phyloP scores from a whole-genome alignment of 1,140 invertebrate genomes.

The Drosophila pectinifera region DNA sequence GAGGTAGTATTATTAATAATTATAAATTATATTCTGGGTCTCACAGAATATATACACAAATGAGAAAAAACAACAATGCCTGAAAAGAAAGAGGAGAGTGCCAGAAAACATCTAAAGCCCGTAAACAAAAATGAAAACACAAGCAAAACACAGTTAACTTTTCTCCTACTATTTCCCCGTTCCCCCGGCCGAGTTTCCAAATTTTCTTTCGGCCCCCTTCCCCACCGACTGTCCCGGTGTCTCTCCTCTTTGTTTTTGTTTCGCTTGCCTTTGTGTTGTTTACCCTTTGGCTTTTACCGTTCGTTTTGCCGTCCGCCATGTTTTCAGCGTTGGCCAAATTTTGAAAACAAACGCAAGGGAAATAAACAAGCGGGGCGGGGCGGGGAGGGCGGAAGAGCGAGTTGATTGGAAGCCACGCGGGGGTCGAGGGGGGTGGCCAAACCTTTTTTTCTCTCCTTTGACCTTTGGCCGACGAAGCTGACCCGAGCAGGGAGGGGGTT shows the following conservation, averaged over 20 bases:
- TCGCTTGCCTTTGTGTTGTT: constrained; percentile 57
- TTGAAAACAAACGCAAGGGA: constrained; percentile 74
- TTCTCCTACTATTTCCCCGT: neutral
- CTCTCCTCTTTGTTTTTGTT: constrained; percentile 52
- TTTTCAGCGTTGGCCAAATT: constrained; percentile 70
- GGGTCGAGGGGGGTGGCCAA: constrained; percentile 30
- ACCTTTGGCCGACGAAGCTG: constrained; percentile 60
- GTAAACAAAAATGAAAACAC: constrained; percentile 67
- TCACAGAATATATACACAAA: neutral
- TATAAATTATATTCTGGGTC: neutral
- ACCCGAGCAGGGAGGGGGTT: constrained; percentile 14
- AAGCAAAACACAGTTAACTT: constrained; percentile 34
- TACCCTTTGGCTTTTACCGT: constrained; percentile 79
- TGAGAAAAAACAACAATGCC: constrained; percentile 12
- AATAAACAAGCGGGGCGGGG: constrained; percentile 49
- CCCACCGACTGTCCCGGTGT: constrained; percentile 22
- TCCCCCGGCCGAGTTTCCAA: constrained; percentile 1
- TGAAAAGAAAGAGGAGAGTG: constrained; percentile 8
- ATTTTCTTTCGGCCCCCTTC: neutral
- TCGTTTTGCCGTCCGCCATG: constrained; percentile 68
- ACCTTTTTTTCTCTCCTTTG: constrained; percentile 51
- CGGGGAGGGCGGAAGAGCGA: constrained; percentile 1
- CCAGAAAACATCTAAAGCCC: constrained; percentile 56
- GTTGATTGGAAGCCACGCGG: constrained; percentile 15
- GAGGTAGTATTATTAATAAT: neutral